Evolutionary conservation across 53 echinoderm and acorn worm genomes (phyloP), one percentile per base, ranked within the genome.

Genomic region (Echinometra lucunter): DNA sequence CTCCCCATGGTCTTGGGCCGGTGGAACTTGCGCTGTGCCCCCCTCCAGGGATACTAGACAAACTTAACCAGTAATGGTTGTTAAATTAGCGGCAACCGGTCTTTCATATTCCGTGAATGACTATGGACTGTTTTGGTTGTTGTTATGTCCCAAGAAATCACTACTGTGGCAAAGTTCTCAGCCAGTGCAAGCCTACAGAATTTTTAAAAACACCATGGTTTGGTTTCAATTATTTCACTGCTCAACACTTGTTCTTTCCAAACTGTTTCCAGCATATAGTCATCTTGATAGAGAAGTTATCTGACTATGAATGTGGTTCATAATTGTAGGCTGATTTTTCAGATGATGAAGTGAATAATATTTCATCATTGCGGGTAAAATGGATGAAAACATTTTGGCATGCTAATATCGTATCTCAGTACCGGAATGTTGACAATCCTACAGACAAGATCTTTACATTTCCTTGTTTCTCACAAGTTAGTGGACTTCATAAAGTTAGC

Each of bases 41-140:
- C 44, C 91, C 91, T 69, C 91, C n/a, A 21, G 91, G 91, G 91
- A 67, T 45, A 63, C 66, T 66, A 91, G 91, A 91, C 91, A 91
- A 91, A 91, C 69, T 91, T 56, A 38, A 12, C 89, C 13, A 1
- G 69, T 91, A 91, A 91, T 91, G 91, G 91, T 89, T 60, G 60
- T 89, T 89, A 89, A 89, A 89, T 89, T 89, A 89, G 89, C 60
- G 89, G 89, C 89, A 89, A 89, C 58, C 25, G 40, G 58, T 58
- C 89, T 89, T 60, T 89, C 89, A 85, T n/a, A n/a, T 49, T 85
- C 13, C 27, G 49, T 85, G 85, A 85, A 85, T 28, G n/a, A 37
- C 13, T 85, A 49, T n/a, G 8, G 10, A 85, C 47, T 49, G 49
- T n/a, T 85, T 42, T 85, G 49, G 85, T 85, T 44, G n/a, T n/a